Percentiles rank a stretch among this genome's conserved stretches.
These are phyloP conservation scores for Tricholaema leucomelas DNA, from an alignment of 2,113 vertebrate species.

Conservation along the genomic window DNA sequence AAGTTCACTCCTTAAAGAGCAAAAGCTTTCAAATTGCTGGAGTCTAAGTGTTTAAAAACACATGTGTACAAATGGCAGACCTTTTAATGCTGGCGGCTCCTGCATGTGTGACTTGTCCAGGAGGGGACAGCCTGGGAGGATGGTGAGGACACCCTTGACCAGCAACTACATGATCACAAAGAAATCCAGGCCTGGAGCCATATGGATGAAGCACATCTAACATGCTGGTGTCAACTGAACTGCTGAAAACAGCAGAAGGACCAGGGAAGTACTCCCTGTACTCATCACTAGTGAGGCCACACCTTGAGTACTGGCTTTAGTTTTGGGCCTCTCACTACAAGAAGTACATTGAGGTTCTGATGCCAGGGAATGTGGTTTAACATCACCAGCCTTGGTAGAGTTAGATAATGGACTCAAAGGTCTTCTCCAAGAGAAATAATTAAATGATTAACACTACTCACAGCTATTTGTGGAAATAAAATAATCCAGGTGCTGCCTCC, in stretches of 20 bases:
- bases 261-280: too few relatives aligned
- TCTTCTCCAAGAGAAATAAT: too few relatives aligned
- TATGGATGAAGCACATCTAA: not conserved
- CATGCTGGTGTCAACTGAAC: not conserved
- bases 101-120: not conserved
- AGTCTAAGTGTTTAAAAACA: not conserved
- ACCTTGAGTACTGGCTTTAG: too few relatives aligned
- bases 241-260: not conserved
- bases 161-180: not conserved
- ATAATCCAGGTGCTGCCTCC: not conserved
- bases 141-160: not conserved
- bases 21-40: not conserved
- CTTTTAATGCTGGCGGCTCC: not conserved
- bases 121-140: not conserved
- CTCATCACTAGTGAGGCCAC: too few relatives aligned
- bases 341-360: too few relatives aligned
- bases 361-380: too few relatives aligned
- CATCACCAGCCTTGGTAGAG: too few relatives aligned
- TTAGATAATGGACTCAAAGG: too few relatives aligned
- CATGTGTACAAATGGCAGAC: not conserved
- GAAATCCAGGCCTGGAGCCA: not conserved
- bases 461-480: not conserved
- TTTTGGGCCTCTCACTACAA: too few relatives aligned
- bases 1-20: slow-evolving; percentile 6
- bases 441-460: too few relatives aligned